Base-by-base conservation (phyloP, 2,888 invertebrate species). In the Thereva nobilitata region DNA sequence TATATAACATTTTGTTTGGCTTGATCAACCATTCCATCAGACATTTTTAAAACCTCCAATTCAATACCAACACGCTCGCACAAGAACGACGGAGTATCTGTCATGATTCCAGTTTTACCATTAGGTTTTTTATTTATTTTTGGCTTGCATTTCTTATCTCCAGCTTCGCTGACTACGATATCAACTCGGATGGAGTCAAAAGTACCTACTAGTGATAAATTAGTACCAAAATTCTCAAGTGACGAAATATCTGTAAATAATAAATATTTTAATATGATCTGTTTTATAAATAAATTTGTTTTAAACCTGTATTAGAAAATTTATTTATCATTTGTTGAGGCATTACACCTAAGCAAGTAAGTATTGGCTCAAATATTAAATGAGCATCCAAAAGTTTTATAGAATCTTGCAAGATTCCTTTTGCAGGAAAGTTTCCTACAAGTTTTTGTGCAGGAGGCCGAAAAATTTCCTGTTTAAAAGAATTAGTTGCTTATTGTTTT, bases 1-100 rank as follows among this genome's bases (percentile, higher is more conserved):
- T 94, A 94, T 10, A 95, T 84, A 70, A 93, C 90, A 79, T 91
- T 92, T 77, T 91, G 89, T 1, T 91, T 86, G 76, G 92, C 89
- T 77, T 93, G 92, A 75, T 92, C 92, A 5, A 92, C 91, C 52
- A 91, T 88, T 86, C 93, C 90, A 78, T 95, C 94, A 0, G 94
- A 90, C 81, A 95, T 90, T 78, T 95, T 91, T 75, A 92, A 89
- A 72, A 96, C 86, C 77, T 95, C 95, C 72, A 95, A 86, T 77
- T 95, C 95, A 38, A 96, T 86, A 4, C 90, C 90, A 57, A 97
- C 92, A 77, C 91, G 90, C 81, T 96, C 95, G 79, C 96, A 97
- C 2, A 95, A 85, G 82, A 97, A 96, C 3, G 96, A 92, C 0
- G 95, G 93, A 0, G 90, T 89, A 76, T 93, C 92, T 72, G 3